Base-by-base conservation (phyloP, 2,113 vertebrate genomes). In the Sialia sialis region DNA sequence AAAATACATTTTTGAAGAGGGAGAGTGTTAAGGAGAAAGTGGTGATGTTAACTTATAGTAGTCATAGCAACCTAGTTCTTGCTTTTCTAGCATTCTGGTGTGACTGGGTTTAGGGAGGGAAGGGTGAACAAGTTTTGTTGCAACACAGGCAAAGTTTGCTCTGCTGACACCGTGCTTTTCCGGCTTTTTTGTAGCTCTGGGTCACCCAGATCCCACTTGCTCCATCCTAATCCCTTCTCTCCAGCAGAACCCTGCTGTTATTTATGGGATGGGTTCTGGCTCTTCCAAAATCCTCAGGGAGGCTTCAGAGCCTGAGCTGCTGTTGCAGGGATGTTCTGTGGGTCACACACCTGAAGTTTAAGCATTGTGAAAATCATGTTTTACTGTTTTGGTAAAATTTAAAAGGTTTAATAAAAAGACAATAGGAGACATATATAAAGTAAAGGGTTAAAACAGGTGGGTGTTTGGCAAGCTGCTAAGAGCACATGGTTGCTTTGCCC, bases 31-130 rank as follows among this genome's bases (percentile, higher is more conserved):
- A 67, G 60, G 18, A 63, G 64, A 91, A 43, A 54, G 49, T 52
- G 41, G 27, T 89, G 56, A 46, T 90, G 39, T 39, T 79, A 56
- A 62, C 67, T 93, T 92, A 27, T 13, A 36, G 90, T 95, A 85
- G 93, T 52, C 85, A 85, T 92, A 68, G 94, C 88, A 94, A 94
- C 88, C 16, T 64, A 25, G 66, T 87, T 72, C 66, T 85, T 59
- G 39, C 56, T 78, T 84, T 87, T 63, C 52, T 84, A 63, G 22
- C 21, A 10, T 43, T 54, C 43, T 41, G 23, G 29, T 59, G 6
- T 75, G 59, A 21, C 2, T 9, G 75, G 54, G 52, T 51, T 55
- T 72, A 62, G 39, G 25, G 16, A 73, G n/a, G 62, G 58, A 84
- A 68, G 26, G 59, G 20, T 29, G 52, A 60, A 4, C 10, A 23